Base-by-base conservation (phyloP, 2,888 invertebrate species). In the Nebria salina region DNA sequence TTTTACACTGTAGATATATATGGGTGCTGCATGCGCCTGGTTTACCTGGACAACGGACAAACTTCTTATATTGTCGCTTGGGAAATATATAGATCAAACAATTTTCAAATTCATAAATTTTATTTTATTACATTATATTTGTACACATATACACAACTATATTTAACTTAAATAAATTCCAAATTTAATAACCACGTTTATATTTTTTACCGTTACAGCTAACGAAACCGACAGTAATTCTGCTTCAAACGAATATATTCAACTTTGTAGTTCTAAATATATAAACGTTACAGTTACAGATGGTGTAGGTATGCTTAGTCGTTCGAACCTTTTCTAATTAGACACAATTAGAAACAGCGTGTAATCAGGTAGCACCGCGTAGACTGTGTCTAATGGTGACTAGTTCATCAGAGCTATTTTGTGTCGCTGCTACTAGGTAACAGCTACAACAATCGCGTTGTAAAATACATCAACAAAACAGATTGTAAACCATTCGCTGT, bases 301-400 rank as follows among this genome's bases (percentile, higher is more conserved):
- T 34, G 54, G 54, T 54, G 54, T 13, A 54, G 43, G 6, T 43
- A 6, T 9, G 43, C 43, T 43, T 43, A 43, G 13, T 54, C 2
- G 54, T 54, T 54, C 4, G 13, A 54, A 54, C 11, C 65, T 65
- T 78, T 73, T 72, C 73, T 73, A 78, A 78, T 78, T 78, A 73
- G 65, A 72, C n/a, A 78, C 73, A 73, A 78, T 78, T 78, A 78
- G 78, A 41, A 76, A 78, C 77, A 26, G 73, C 42, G 13, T 54
- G 73, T 73, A 78, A 78, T 72, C 65, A 78, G 78, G 78, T 78
- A 78, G 73, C 73, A 41, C 34, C 65, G 78, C 42, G 13, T 72
- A 72, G 42, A 73, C 65, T 41, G 65, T 54, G 15, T 26, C 65
- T 73, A 78, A 78, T 78, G 73, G 78, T 72, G 13, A 41, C 65